Evolutionary conservation across 1,140 invertebrate genomes (phyloP), one percentile per base, ranked within the genome.

Genomic region (Drosophila gunungcola): DNA sequence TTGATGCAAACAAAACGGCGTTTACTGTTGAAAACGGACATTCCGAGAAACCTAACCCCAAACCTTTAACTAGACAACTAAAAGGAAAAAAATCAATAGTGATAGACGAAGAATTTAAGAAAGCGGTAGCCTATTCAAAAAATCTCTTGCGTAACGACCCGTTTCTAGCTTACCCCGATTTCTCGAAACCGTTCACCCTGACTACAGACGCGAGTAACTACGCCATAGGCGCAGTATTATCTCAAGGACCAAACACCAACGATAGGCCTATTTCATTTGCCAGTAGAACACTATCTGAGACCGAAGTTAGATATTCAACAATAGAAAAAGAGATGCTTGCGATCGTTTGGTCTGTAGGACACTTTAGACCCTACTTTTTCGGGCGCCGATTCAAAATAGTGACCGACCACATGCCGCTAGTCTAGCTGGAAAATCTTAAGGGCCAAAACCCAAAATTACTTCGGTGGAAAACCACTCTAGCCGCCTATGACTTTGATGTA

Each of bases 271-370:
- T 69, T 3, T 36, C 16, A 5, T 60, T 61, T 7, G 51, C 36
- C 12, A 49, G 51, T 34, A 39, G 51, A 36, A 57, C 54, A 10
- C n/a, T 61, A 9, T 61, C 51, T 1, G 57, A 69, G 27, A 49
- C 52, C 7, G 67, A 70, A 56, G 13, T 16, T 2, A n/a, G 21
- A 5, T 70, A 63, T 16, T 49, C 51, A 3, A 70, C 67, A 1
- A 63, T 48, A 38, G 58, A 70, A 43, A 70, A 56, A 29, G 21
- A 68, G 21, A 68, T 56, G 54, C n/a, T 56, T 2, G 56, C 56
- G 0, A 52, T 39, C 1, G 1, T 41, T 11, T 67, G 55, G 46
- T 32, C 27, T 4, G 41, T 46, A 21, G 10, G 12, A 2, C 4
- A 29, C n/a, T 61, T 61, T 6, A 61, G 49, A 27, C 34, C 57